Conservation (phyloP, 2,888 invertebrate species). For the Parasteatoda lunata region DNA sequence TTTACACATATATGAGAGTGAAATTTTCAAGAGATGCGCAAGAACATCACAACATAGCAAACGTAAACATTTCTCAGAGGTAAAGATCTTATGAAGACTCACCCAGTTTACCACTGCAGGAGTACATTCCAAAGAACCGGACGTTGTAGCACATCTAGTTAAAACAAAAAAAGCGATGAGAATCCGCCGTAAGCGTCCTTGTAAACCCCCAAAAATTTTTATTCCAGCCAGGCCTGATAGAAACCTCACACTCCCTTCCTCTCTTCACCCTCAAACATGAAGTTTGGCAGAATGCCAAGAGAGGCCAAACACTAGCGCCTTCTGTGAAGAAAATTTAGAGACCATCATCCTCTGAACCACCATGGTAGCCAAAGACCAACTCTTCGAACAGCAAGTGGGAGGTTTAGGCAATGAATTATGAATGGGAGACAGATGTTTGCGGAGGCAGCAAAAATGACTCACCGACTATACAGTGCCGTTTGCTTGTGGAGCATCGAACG, state of each 20-base stretch:
- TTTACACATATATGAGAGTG: no score
- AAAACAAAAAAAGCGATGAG: neutral
- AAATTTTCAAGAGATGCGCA: no score
- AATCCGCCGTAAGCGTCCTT: slow-evolving; percentile 17
- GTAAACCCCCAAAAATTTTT: slow-evolving; percentile 28
- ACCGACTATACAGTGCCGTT: neutral
- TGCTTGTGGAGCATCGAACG: neutral
- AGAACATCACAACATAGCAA: neutral
- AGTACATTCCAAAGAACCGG: slow-evolving; percentile 42
- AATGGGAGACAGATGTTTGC: slow-evolving; percentile 61
- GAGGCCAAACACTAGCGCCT: slow-evolving; percentile 33
- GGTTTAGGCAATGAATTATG: slow-evolving; percentile 51
- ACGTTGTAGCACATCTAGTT: slow-evolving; percentile 12
- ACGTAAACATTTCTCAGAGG: neutral
- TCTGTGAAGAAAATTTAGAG: slow-evolving; percentile 7
- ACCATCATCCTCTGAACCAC: neutral
- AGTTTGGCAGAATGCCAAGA: slow-evolving; percentile 58
- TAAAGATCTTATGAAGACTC: slow-evolving; percentile 1
- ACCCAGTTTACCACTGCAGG: slow-evolving; percentile 8
- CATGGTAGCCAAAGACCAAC: slow-evolving; percentile 8
- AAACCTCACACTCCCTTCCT: slow-evolving; percentile 14
- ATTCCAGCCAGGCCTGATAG: slow-evolving; percentile 1
- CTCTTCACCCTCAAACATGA: neutral
- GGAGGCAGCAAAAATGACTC: slow-evolving; percentile 25
- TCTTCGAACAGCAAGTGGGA: slow-evolving; percentile 34